Evolutionary conservation across 1,140 invertebrate species (phyloP).

Genomic region (Saccostrea echinata): DNA sequence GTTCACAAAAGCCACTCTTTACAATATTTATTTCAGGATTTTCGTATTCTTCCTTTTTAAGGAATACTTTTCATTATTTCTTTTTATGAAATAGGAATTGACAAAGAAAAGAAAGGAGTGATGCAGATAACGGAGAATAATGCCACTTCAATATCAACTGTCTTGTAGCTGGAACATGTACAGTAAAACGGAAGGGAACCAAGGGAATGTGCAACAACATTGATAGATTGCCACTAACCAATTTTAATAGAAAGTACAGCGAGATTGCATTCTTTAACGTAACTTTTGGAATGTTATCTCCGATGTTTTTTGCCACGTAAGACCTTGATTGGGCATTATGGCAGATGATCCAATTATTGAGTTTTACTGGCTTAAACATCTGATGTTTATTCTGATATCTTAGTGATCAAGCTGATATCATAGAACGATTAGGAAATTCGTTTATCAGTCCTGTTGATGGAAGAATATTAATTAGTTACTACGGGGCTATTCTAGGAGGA

Average conservation of each 20-base stretch:
- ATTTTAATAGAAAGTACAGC: background rate
- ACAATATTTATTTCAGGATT: background rate
- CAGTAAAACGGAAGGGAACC: background rate
- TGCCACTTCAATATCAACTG: too few relatives aligned
- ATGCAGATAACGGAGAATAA: background rate
- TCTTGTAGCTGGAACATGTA: background rate
- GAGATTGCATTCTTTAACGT: background rate
- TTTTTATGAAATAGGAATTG: background rate
- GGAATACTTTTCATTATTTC: background rate
- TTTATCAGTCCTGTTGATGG: background rate
- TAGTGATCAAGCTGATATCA: background rate
- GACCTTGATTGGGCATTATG: background rate
- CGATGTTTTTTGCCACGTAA: background rate
- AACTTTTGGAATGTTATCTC: background rate
- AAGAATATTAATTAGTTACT: background rate
- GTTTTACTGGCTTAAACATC: background rate
- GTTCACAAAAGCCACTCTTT: background rate
- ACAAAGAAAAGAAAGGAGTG: background rate
- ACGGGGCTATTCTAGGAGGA: background rate
- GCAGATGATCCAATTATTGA: background rate
- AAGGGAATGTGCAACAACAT: constrained; percentile 17
- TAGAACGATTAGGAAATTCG: background rate
- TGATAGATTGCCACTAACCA: background rate
- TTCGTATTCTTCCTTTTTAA: background rate
- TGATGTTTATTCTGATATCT: background rate